Conservation (phyloP, 2,888 invertebrate species). For the Acleris emargana region DNA sequence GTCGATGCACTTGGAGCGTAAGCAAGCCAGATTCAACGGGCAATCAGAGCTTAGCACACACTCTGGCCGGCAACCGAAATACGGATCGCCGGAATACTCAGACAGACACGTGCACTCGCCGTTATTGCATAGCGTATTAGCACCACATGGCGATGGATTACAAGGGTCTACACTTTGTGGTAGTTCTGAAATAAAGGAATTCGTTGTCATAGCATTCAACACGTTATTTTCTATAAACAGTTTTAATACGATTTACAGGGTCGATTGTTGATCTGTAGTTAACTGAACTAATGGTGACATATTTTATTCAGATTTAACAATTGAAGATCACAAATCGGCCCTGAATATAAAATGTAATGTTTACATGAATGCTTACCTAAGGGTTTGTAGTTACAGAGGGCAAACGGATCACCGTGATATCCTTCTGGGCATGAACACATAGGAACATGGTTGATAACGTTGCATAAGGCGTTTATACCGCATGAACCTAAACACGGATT, state of each 20-base stretch:
- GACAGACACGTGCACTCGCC: constrained; percentile 90
- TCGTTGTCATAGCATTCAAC: constrained; percentile 6
- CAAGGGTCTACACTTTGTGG: constrained; percentile 85
- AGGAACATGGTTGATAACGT: constrained; percentile 90
- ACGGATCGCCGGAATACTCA: constrained; percentile 91
- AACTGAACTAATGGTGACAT: no score
- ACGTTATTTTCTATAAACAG: no score
- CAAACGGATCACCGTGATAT: constrained; percentile 90
- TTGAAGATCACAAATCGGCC: no score
- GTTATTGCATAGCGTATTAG: constrained; percentile 88
- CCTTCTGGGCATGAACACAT: constrained; percentile 86
- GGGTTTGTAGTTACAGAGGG: constrained; percentile 85
- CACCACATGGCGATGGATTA: constrained; percentile 90
- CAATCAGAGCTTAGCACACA: constrained; percentile 92
- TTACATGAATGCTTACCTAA: constrained; percentile 53
- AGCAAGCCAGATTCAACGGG: constrained; percentile 89
- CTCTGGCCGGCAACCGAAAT: constrained; percentile 90
- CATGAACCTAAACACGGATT: constrained; percentile 92
- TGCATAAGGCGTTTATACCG: constrained; percentile 88
- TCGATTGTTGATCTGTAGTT: no score
- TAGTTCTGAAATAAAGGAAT: constrained; percentile 50
- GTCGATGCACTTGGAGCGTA: constrained; percentile 91
- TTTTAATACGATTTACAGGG: no score
- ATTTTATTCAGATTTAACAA: background rate
- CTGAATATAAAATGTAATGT: background rate